These are phyloP conservation scores for Botia almorhae DNA, from an alignment of 2,797 vertebrate genomes.

Conservation along the genomic window DNA sequence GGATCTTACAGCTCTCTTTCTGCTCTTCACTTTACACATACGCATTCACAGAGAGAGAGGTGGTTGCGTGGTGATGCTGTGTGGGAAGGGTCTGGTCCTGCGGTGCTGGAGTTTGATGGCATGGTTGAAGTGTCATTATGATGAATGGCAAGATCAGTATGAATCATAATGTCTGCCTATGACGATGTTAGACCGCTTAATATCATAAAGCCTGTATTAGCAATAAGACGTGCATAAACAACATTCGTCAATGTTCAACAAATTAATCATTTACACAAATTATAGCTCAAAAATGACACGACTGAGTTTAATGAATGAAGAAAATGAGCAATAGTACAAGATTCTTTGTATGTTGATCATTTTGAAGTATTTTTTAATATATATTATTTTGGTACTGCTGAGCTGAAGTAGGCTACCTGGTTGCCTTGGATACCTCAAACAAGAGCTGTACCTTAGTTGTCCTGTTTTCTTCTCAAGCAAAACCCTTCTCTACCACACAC, in stretches of 20 bases:
- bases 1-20: neutral
- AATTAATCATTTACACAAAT: neutral
- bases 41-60: neutral
- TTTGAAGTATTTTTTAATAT: conserved; percentile 1
- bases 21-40: neutral
- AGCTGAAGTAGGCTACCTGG: conserved; percentile 38
- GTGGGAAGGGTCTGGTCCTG: conserved; percentile 33
- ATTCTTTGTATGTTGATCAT: conserved; percentile 1
- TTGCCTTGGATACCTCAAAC: conserved; percentile 46
- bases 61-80: conserved; percentile 32
- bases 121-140: conserved; percentile 50
- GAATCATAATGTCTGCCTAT: conserved; percentile 39
- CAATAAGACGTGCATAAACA: conserved; percentile 15
- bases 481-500: conserved; percentile 15
- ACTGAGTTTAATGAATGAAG: neutral
- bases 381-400: neutral
- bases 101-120: conserved; percentile 55
- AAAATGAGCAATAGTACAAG: neutral
- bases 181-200: conserved; percentile 23
- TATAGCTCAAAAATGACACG: neutral
- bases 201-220: conserved; percentile 15
- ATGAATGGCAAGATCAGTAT: conserved; percentile 53
- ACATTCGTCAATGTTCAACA: neutral
- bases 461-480: conserved; percentile 57
- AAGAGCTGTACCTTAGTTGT: conserved; percentile 52